Evolutionary conservation across 1,140 invertebrate species (phyloP), one percentile per base, ranked within the genome.

Genomic region (Cecropterus lyciades): DNA sequence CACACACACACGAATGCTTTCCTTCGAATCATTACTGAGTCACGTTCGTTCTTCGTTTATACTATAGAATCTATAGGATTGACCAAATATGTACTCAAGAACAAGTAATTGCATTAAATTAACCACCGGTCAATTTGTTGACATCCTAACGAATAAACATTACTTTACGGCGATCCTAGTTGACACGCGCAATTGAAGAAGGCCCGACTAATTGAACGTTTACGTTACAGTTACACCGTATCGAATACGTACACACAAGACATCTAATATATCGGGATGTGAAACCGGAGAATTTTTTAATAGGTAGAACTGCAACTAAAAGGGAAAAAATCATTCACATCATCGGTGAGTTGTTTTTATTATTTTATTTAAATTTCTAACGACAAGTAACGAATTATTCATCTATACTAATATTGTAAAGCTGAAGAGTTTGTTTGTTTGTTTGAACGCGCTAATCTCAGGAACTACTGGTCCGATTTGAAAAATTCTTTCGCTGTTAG

Each of bases 201-300:
- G 9, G 8, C 7, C 6, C n/a, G 10, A 13, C 24, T 59, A 27
- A 59, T 59, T 33, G 42, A 59, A 8, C 10, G 43, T 9, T 20
- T 57, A 17, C 45, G 74, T 93, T 94, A 73, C 93, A 98, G 97
- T 94, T 98, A 91, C 96, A 98, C 94, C 96, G 99, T 94, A 99
- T 99, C 95, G 99, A 99, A 94, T 99, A 99, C 95, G 99, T 99
- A 87, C 99, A 99, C 94, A 97, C 97, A 88, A 97, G 99, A 92
- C 98, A 99, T 95, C 95, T 99, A 89, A 99, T 99, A 93, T 99
- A 99, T 93, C 96, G 99, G 85, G 99, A 99, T 94, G 98, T 99
- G 49, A 99, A 99, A 93, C 99, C 99, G 79, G 99, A 99, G 94
- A 99, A 99, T 94, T 99, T 99, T 95, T 96, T 99, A 87, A 99